These are phyloP conservation scores for Peromyscus maniculatus DNA, from an alignment of 2,113 vertebrate genomes.

Conservation along the genomic window DNA sequence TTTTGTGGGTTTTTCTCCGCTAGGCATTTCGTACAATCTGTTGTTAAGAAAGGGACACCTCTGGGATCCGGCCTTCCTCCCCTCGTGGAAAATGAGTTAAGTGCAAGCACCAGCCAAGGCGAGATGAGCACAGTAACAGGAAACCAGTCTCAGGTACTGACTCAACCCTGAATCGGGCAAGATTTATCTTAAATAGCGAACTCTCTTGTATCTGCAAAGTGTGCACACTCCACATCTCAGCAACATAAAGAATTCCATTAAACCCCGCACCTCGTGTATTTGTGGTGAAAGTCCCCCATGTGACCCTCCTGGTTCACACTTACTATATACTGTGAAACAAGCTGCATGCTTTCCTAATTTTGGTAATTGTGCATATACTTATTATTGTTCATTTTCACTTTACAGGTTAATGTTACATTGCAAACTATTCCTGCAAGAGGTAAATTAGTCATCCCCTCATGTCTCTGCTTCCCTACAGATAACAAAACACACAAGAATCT, in stretches of 20 bases:
- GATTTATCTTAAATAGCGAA: not conserved
- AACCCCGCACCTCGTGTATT: not conserved
- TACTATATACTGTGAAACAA: not conserved
- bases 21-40: constrained; percentile 83
- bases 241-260: not conserved
- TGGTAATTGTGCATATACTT: not conserved
- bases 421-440: constrained; percentile 68
- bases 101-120: constrained; percentile 53
- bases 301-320: not conserved
- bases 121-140: constrained; percentile 58
- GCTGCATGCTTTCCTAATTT: not conserved
- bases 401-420: constrained; percentile 18
- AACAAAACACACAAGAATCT: not conserved
- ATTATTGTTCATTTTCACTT: constrained; percentile 45
- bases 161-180: not conserved
- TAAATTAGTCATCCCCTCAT: constrained; percentile 28
- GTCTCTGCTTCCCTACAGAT: no score
- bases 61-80: constrained; percentile 81
- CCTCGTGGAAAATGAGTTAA: constrained; percentile 89
- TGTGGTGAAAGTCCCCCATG: not conserved
- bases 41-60: constrained; percentile 78
- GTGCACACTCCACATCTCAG: not conserved
- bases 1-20: constrained; percentile 39
- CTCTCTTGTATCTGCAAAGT: not conserved
- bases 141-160: constrained; percentile 85